Percentiles rank a stretch among this genome's conserved stretches.
Evolutionary conservation across 2,797 vertebrate species (phyloP).

Genomic region (Pteronotus mesoamericanus): DNA sequence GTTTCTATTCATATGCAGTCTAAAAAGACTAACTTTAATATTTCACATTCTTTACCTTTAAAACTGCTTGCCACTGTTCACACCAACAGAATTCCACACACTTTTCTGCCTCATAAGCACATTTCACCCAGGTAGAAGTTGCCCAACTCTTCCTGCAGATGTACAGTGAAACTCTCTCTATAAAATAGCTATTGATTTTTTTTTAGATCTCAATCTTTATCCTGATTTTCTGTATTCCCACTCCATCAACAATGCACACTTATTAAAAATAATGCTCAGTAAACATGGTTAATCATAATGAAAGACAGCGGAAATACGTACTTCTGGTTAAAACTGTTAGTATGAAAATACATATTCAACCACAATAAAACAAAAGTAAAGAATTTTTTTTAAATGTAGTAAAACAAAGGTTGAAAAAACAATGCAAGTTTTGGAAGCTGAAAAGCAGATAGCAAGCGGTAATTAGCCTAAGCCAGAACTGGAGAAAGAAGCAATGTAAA

Average conservation of each 20-base stretch:
- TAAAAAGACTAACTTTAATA: neutral
- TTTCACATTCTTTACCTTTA: neutral
- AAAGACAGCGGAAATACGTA: neutral
- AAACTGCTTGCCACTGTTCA: neutral
- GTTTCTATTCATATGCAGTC: neutral
- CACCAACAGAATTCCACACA: slow-evolving; percentile 1
- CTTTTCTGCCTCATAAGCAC: neutral
- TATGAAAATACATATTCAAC: neutral
- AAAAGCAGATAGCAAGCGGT: neutral
- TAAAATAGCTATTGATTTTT: neutral
- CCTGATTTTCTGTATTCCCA: neutral
- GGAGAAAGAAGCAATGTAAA: neutral
- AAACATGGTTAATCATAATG: neutral
- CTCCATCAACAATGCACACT: neutral
- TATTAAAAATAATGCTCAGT: neutral
- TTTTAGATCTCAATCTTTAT: neutral
- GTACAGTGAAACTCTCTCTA: neutral
- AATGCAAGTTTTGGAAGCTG: neutral
- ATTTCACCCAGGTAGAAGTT: neutral
- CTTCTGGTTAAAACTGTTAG: neutral
- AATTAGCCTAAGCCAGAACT: neutral
- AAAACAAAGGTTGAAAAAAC: neutral
- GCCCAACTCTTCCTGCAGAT: neutral
- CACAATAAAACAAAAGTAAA: neutral
- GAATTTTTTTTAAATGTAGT: neutral